Conservation (phyloP, 2,888 invertebrate species). For the Melangyna quadrimaculata region DNA sequence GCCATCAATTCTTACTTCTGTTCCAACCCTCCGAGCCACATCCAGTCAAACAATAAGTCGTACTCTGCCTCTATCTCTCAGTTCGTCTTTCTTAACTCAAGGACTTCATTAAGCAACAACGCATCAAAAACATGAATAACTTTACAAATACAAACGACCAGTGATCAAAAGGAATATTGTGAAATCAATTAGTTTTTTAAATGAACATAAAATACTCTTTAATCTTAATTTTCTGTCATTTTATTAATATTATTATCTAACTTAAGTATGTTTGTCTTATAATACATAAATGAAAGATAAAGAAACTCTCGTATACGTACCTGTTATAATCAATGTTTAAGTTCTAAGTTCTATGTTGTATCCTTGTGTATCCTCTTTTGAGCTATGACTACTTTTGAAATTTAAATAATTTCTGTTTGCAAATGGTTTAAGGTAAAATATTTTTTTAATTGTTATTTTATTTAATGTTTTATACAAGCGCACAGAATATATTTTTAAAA, state of each 20-base stretch:
- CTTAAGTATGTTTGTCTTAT: constrained; percentile 37
- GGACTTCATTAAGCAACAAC: constrained; percentile 28
- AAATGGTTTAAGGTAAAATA: constrained; percentile 55
- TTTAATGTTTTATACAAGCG: constrained; percentile 51
- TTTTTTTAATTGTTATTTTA: not conserved
- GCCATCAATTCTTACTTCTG: constrained; percentile 76
- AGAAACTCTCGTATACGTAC: constrained; percentile 43
- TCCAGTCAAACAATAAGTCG: constrained; percentile 72
- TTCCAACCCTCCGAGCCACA: constrained; percentile 70
- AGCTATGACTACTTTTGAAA: constrained; percentile 19
- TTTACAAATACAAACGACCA: constrained; percentile 49
- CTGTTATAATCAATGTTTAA: constrained; percentile 53
- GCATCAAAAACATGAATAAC: not conserved
- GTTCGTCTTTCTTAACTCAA: constrained; percentile 75
- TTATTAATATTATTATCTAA: not conserved
- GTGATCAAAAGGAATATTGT: constrained; percentile 52
- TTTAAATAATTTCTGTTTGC: not conserved
- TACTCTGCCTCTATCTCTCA: constrained; percentile 75
- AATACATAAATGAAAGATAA: not conserved
- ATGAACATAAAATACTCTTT: constrained; percentile 14
- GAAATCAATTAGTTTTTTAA: constrained; percentile 30
- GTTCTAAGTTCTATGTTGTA: constrained; percentile 52
- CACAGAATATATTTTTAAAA: constrained; percentile 51
- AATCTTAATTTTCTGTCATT: constrained; percentile 42
- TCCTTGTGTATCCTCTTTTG: constrained; percentile 6